Evolutionary conservation across 2,888 invertebrate genomes (phyloP).

Genomic region (Polydesmus complanatus): DNA sequence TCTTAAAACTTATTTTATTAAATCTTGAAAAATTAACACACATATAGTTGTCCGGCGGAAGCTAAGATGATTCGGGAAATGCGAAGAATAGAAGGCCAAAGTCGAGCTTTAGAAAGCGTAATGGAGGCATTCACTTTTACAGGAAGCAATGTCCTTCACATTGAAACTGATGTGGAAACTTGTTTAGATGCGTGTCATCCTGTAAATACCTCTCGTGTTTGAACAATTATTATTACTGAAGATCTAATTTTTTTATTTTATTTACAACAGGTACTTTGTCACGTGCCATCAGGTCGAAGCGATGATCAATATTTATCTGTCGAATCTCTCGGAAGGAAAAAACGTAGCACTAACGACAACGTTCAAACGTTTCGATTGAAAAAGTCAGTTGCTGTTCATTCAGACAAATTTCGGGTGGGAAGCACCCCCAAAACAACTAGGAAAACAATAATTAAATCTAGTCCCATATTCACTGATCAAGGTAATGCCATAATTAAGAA

Average conservation of each 20-base stretch:
- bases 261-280: slow-evolving; percentile 21
- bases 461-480: slow-evolving; percentile 5
- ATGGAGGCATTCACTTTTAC: slow-evolving; percentile 24
- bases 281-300: slow-evolving; percentile 22
- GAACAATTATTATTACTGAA: neutral
- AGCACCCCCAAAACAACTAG: neutral
- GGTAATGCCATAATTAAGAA: slow-evolving; percentile 11
- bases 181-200: slow-evolving; percentile 23
- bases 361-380: slow-evolving; percentile 14
- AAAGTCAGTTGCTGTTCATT: slow-evolving; percentile 19
- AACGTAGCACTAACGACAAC: slow-evolving; percentile 1
- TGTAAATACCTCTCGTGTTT: slow-evolving; percentile 15
- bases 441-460: neutral
- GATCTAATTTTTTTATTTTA: neutral
- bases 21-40: too few relatives aligned
- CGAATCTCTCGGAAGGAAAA: slow-evolving; percentile 21
- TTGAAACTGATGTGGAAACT: slow-evolving; percentile 24
- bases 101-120: slow-evolving; percentile 23
- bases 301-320: slow-evolving; percentile 23
- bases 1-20: neutral
- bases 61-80: slow-evolving; percentile 24
- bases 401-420: slow-evolving; percentile 16
- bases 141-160: slow-evolving; percentile 21
- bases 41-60: slow-evolving; percentile 22
- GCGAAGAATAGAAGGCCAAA: slow-evolving; percentile 21